Percentiles rank a stretch among this genome's conserved stretches.
These are phyloP conservation scores for Xiphorhynchus erythropygius DNA, from an alignment of 2,797 vertebrate species.

Conservation along the genomic window DNA sequence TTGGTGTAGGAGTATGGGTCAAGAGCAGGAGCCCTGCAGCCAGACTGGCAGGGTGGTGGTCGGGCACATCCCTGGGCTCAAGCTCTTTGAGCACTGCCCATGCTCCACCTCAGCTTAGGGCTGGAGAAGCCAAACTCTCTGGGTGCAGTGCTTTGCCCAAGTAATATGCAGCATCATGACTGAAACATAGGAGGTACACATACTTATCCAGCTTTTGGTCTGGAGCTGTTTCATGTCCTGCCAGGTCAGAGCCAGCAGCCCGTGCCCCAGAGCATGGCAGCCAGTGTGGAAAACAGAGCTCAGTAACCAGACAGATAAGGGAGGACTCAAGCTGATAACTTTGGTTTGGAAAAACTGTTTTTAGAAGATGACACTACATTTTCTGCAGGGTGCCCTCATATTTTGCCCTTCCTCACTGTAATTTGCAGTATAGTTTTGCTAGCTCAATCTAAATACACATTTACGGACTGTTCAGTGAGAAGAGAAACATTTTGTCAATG, in stretches of 20 bases:
- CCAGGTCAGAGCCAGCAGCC: neutral
- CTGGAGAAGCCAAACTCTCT: neutral
- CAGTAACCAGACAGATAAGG: neutral
- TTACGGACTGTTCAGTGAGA: neutral
- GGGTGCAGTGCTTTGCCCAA: neutral
- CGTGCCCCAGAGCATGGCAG: accelerated
- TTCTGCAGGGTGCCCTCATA: neutral
- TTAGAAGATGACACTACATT: neutral
- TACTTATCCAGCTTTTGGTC: accelerated
- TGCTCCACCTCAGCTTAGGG: neutral
- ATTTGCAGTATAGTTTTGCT: neutral
- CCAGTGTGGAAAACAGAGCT: neutral
- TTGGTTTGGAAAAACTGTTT: neutral
- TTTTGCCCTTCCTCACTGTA: neutral
- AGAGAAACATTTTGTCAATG: constrained; percentile 21
- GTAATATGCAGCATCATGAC: accelerated
- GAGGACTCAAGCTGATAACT: neutral
- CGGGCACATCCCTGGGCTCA: neutral
- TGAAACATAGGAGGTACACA: accelerated
- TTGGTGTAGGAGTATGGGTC: neutral
- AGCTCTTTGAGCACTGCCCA: accelerated
- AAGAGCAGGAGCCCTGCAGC: neutral
- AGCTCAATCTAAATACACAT: neutral
- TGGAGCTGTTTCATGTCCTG: neutral
- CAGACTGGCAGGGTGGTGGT: neutral